Conservation (phyloP, 2,113 vertebrate genomes). For the Bombycilla garrulus region DNA sequence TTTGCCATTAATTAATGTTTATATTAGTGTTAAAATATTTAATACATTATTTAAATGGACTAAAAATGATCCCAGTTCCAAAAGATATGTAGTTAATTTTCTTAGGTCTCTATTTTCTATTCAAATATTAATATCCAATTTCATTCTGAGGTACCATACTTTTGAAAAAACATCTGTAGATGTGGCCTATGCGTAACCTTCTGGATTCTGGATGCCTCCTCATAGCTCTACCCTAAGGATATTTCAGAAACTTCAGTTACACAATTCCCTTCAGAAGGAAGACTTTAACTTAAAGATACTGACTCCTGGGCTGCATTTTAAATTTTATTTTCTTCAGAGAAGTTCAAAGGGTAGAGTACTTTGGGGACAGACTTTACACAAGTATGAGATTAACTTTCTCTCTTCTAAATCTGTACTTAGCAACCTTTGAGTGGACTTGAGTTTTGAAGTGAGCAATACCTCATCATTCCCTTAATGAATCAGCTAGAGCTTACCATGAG, state of each 20-base stretch:
- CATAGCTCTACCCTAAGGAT: background rate
- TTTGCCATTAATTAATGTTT: background rate
- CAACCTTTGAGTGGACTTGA: background rate
- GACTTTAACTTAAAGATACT: background rate
- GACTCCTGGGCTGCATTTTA: conserved; percentile 20
- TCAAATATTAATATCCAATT: background rate
- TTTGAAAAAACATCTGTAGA: background rate
- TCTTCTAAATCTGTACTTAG: background rate
- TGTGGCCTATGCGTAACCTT: background rate
- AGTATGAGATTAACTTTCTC: background rate
- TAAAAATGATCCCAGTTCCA: background rate
- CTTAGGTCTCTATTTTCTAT: background rate
- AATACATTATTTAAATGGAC: background rate
- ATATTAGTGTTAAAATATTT: background rate
- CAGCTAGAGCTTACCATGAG: background rate
- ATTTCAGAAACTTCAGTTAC: conserved; percentile 21
- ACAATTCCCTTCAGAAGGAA: conserved; percentile 9
- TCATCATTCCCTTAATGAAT: background rate
- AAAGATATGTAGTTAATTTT: background rate
- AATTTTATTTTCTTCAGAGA: background rate
- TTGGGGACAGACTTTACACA: background rate
- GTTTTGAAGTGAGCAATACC: background rate
- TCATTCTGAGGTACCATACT: background rate
- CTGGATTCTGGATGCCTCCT: background rate
- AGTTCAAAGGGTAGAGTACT: conserved; percentile 1